Evolutionary conservation across 2,113 vertebrate genomes (phyloP), one percentile per base, ranked within the genome.

Genomic region (Tachysurus vachellii): DNA sequence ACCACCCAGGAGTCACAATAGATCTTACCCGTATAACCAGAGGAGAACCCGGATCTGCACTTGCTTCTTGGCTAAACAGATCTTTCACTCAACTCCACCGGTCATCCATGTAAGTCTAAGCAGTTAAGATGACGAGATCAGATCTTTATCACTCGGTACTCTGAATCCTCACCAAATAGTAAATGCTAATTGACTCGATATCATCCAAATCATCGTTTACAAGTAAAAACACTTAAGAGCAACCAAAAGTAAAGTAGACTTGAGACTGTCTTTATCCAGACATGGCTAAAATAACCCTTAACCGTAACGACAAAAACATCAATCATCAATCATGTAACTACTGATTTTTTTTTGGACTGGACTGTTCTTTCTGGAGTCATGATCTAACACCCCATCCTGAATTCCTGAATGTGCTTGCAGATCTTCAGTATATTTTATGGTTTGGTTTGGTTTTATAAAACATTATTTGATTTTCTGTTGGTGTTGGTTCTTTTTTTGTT

Each of bases 101-200:
- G n/a, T n/a, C n/a, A 99, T 99, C 89, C 98, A 99, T 91, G 2
- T 99, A 98, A 98, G 97, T 36, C 98, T 98, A 86, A 97, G 97
- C 96, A 99, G 98, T 92, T 99, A 98, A n/a, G 98, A 98, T 83
- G 98, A 99, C 0, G 98, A 99, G 93, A 97, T 99, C 31, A 97
- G 99, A 99, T 94, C 97, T 99, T 88, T 98, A 99, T 93, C 99
- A 97, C 85, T 99, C 99, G 98, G 98, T 99, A 87, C 91, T 99
- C 83, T 95, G 98, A 89, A 96, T 99, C 86, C 99, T 97, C 64
- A 98, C 97, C 88, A 99, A 98, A 87, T 95, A 99, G 98, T 94
- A 99, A 99, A 94, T 92, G 99, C 97, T 0, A 97, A 98, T 0
- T 96, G 0, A 96, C 93, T 99, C 66, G 95, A 99, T 92, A 99